Evolutionary conservation across 2,888 invertebrate species (phyloP).

Genomic region (Tipula vernalis): DNA sequence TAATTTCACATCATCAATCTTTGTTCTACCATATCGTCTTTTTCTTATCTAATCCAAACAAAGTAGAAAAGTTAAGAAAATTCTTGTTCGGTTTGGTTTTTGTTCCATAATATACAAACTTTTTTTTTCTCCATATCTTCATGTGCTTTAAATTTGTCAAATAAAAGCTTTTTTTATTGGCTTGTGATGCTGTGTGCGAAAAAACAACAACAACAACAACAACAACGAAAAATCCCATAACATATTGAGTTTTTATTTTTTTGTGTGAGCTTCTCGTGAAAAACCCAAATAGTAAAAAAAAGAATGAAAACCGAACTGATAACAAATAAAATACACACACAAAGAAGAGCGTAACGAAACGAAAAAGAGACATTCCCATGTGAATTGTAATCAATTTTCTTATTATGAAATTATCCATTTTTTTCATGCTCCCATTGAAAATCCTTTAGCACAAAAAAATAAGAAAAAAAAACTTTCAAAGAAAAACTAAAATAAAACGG

Average conservation of each 20-base stretch:
- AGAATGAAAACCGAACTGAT: background rate
- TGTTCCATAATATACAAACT: background rate
- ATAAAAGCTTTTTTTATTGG: background rate
- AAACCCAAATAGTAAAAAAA: background rate
- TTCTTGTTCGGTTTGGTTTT: background rate
- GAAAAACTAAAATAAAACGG: background rate
- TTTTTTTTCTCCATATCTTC: background rate
- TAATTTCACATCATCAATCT: background rate
- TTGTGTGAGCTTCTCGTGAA: background rate
- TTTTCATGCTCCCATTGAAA: background rate
- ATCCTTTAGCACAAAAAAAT: background rate
- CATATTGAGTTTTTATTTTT: background rate
- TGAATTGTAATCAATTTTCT: slow-evolving; percentile 4
- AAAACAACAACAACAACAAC: background rate
- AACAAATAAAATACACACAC: background rate
- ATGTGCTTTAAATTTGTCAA: background rate
- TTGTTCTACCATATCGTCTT: background rate
- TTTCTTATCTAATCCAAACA: background rate
- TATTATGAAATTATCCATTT: background rate
- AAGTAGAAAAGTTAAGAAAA: slow-evolving; percentile 4
- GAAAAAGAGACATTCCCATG: background rate
- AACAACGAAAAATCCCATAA: background rate
- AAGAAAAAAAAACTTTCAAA: background rate
- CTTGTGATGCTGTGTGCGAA: background rate
- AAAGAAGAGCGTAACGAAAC: background rate